Conservation (phyloP, 1,140 invertebrate genomes). For the Ceratina japonica region DNA sequence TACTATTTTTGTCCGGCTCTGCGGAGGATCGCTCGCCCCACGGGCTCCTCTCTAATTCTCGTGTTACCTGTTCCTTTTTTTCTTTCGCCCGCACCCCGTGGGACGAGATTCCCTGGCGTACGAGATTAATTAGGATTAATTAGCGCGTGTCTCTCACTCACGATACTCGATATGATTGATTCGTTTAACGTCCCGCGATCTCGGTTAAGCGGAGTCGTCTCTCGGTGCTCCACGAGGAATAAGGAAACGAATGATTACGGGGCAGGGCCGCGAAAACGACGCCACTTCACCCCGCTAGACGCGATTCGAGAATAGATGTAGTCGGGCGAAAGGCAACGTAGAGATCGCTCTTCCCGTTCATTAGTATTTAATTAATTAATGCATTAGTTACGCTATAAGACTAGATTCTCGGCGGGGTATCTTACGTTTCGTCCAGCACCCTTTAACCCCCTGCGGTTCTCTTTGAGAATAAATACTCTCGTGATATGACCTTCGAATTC, state of each 20-base stretch:
- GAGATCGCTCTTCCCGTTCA: conserved; percentile 54
- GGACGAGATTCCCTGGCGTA: conserved; percentile 24
- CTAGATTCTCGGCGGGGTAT: conserved; percentile 69
- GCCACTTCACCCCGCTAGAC: conserved; percentile 3
- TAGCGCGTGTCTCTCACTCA: conserved; percentile 54
- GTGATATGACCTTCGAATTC: not conserved
- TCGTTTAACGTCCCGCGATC: conserved; percentile 41
- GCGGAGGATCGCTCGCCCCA: conserved; percentile 10
- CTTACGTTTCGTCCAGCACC: conserved; percentile 32
- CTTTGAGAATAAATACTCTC: not conserved
- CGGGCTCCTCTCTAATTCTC: not conserved
- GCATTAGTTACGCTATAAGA: conserved; percentile 62
- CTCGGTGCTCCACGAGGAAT: conserved; percentile 27
- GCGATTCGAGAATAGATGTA: conserved; percentile 48
- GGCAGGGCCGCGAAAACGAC: conserved; percentile 1
- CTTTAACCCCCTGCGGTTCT: conserved; percentile 22
- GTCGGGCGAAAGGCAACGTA: conserved; percentile 62
- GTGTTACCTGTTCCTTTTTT: not conserved
- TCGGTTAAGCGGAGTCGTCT: conserved; percentile 38
- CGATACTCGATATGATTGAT: conserved; percentile 63
- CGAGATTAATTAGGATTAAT: conserved; percentile 42
- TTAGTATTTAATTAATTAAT: conserved; percentile 59
- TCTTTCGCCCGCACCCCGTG: not conserved
- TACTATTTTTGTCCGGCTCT: conserved; percentile 44
- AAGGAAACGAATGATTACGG: conserved; percentile 6